Evolutionary conservation across 2,888 invertebrate genomes (phyloP).

Genomic region (Hirtodrosophila confusa): DNA sequence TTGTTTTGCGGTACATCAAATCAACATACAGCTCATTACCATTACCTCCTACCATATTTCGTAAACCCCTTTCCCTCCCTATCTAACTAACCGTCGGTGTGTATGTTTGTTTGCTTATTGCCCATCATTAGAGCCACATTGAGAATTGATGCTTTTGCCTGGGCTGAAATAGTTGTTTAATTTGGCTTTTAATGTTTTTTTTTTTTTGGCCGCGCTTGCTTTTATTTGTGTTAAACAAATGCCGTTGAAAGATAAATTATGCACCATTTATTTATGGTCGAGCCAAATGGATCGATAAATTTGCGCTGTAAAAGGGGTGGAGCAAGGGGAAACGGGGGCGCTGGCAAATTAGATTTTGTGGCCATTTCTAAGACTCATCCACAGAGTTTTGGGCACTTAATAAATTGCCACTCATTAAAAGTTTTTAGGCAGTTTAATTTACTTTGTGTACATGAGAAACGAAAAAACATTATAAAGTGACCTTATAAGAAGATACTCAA

Average conservation of each 20-base stretch:
- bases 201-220: slow-evolving; percentile 12
- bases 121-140: slow-evolving; percentile 46
- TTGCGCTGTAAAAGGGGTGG: slow-evolving; percentile 9
- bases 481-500: slow-evolving; percentile 4
- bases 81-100: slow-evolving; percentile 12
- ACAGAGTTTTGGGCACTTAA: slow-evolving; percentile 42
- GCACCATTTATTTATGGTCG: slow-evolving; percentile 59
- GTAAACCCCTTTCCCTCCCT: neutral
- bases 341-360: slow-evolving; percentile 3
- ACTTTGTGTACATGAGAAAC: slow-evolving; percentile 10
- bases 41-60: slow-evolving; percentile 4
- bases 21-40: slow-evolving; percentile 59
- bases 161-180: slow-evolving; percentile 54
- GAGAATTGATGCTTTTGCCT: slow-evolving; percentile 40
- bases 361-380: slow-evolving; percentile 10
- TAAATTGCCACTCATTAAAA: slow-evolving; percentile 70
- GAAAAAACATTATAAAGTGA: slow-evolving; percentile 14
- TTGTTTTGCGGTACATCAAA: slow-evolving; percentile 44
- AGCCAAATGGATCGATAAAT: slow-evolving; percentile 62
- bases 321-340: neutral
- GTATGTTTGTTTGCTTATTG: slow-evolving; percentile 10
- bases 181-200: slow-evolving; percentile 47
- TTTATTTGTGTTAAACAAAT: slow-evolving; percentile 53
- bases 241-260: slow-evolving; percentile 68
- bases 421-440: slow-evolving; percentile 66